Conservation (phyloP, 2,888 invertebrate genomes). For the Gymnosoma rotundatum region DNA sequence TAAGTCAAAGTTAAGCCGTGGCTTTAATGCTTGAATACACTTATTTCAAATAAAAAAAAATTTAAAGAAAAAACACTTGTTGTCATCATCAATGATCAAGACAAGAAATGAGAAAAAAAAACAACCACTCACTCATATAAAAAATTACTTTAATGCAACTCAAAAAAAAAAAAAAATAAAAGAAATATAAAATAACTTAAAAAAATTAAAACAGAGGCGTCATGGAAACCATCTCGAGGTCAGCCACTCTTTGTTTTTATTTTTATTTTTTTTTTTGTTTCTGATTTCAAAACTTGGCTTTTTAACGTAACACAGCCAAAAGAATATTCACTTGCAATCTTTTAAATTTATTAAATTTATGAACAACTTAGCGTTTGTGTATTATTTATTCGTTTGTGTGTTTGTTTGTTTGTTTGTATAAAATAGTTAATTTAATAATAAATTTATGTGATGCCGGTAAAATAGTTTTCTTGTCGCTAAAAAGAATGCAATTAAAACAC, state of each 20-base stretch:
- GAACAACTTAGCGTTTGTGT: not conserved
- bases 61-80: conserved; percentile 58
- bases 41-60: conserved; percentile 2
- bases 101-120: conserved; percentile 39
- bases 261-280: conserved; percentile 4
- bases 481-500: conserved; percentile 45
- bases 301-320: conserved; percentile 23
- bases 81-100: conserved; percentile 63
- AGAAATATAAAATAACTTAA: conserved; percentile 23
- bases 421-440: conserved; percentile 36
- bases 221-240: conserved; percentile 74
- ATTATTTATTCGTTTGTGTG: conserved; percentile 2
- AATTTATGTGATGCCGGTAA: conserved; percentile 30
- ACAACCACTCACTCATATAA: conserved; percentile 42
- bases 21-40: conserved; percentile 30
- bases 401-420: conserved; percentile 4
- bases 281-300: conserved; percentile 42
- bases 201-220: conserved; percentile 65
- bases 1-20: conserved; percentile 33
- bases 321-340: conserved; percentile 37
- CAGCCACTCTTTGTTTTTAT: conserved; percentile 66
- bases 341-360: conserved; percentile 26
- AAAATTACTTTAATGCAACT: conserved; percentile 17
- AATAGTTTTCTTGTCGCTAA: conserved; percentile 23
- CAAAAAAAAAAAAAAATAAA: not conserved